Percentiles rank a stretch among this genome's conserved stretches.
phyloP scores from a whole-genome alignment of 2,888 invertebrate genomes.

The Darwinula stevensoni region DNA sequence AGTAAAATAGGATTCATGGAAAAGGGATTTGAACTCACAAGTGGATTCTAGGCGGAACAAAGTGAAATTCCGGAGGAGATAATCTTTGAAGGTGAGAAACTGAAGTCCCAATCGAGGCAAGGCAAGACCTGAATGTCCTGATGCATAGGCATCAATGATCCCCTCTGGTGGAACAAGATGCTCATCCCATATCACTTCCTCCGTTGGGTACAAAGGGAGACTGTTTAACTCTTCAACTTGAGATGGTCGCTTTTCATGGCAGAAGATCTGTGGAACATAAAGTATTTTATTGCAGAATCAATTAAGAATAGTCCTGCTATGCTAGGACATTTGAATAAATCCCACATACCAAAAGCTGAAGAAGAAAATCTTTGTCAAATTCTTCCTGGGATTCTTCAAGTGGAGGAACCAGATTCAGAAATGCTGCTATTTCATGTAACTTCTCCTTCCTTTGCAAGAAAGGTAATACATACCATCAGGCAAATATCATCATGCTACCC shows the following conservation, averaged over 20 bases:
- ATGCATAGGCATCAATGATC: constrained; percentile 34
- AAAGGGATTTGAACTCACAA: constrained; percentile 26
- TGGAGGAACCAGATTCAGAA: constrained; percentile 54
- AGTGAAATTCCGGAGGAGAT: constrained; percentile 84
- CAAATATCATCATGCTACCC: too few relatives aligned
- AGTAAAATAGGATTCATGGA: not conserved
- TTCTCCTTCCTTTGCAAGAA: constrained; percentile 48
- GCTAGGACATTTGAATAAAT: too few relatives aligned
- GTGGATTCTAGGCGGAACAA: constrained; percentile 91
- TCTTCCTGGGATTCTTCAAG: constrained; percentile 26
- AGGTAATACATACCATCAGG: too few relatives aligned
- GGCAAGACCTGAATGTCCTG: constrained; percentile 80
- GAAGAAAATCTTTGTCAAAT: constrained; percentile 1
- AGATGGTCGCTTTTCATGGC: constrained; percentile 57
- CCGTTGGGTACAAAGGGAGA: constrained; percentile 95
- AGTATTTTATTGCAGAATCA: too few relatives aligned
- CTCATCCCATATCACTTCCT: constrained; percentile 95
- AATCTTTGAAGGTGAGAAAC: constrained; percentile 92
- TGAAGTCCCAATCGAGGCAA: constrained; percentile 91
- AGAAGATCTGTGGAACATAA: too few relatives aligned
- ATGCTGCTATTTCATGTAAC: constrained; percentile 53
- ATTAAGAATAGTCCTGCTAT: too few relatives aligned
- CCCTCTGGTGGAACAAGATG: constrained; percentile 90
- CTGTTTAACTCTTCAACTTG: constrained; percentile 82
- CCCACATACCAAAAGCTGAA: not conserved